Evolutionary conservation across 1,140 invertebrate genomes (phyloP).

Genomic region (Amphibalanus amphitrite): DNA sequence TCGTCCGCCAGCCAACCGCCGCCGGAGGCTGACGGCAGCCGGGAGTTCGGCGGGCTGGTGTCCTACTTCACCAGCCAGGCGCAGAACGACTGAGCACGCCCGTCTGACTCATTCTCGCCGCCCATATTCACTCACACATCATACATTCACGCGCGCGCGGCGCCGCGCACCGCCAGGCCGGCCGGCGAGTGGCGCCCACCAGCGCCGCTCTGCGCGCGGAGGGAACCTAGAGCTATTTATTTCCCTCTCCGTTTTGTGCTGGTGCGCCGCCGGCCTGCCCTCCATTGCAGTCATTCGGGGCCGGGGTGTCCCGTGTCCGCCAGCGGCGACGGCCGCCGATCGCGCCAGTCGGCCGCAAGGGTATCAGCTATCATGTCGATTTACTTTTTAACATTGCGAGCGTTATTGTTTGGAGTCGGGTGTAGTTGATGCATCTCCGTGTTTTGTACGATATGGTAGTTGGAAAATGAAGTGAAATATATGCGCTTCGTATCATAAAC

Average conservation of each 20-base stretch:
- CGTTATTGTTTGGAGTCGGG: not conserved
- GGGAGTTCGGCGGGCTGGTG: not conserved
- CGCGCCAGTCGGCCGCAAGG: not conserved
- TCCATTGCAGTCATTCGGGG: not conserved
- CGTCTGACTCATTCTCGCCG: too few relatives aligned
- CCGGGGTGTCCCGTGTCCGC: not conserved
- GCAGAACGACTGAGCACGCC: not conserved
- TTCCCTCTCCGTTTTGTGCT: not conserved
- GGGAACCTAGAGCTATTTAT: not conserved
- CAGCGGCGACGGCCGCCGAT: too few relatives aligned
- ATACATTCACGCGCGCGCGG: too few relatives aligned
- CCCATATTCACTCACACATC: too few relatives aligned
- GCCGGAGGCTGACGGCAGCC: not conserved
- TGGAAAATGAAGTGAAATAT: conserved; percentile 1
- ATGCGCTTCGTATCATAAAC: not conserved
- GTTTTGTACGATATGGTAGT: not conserved
- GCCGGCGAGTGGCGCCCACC: too few relatives aligned
- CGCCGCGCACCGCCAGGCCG: too few relatives aligned
- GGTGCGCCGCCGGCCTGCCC: too few relatives aligned
- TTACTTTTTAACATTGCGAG: not conserved
- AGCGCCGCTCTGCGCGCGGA: too few relatives aligned
- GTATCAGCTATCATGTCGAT: not conserved
- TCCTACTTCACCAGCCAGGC: not conserved
- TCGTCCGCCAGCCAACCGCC: not conserved
- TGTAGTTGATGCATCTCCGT: not conserved